These are phyloP conservation scores for Encarsia formosa DNA, from an alignment of 2,888 invertebrate species.

Conservation along the genomic window DNA sequence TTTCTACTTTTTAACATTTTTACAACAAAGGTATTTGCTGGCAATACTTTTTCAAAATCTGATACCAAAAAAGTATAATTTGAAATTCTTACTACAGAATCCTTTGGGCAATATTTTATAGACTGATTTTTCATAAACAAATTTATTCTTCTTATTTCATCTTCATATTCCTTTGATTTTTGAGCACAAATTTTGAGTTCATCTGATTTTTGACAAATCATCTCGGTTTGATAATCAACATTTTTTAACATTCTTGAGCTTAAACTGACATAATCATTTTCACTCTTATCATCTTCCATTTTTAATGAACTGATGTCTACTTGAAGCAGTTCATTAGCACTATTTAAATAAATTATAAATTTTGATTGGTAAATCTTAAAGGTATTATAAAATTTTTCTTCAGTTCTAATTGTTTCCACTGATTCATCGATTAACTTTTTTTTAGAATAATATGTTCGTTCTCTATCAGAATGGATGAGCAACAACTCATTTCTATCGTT, in stretches of 20 bases:
- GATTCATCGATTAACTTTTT: conserved; percentile 28
- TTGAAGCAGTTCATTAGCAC: conserved; percentile 29
- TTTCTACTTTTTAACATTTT: conserved; percentile 30
- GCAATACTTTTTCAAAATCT: conserved; percentile 35
- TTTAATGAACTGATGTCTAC: conserved; percentile 24
- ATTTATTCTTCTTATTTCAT: conserved; percentile 40
- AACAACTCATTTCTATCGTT: conserved; percentile 30
- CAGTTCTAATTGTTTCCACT: conserved; percentile 18
- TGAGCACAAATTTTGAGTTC: conserved; percentile 33
- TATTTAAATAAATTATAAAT: conserved; percentile 33
- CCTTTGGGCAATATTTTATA: conserved; percentile 30
- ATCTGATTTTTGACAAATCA: conserved; percentile 35
- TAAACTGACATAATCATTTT: conserved; percentile 30
- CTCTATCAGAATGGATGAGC: conserved; percentile 35
- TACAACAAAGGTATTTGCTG: conserved; percentile 33
- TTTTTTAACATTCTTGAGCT: conserved; percentile 37
- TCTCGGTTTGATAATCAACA: conserved; percentile 34
- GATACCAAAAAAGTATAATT: conserved; percentile 32
- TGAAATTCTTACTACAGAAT: conserved; percentile 31
- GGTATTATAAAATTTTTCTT: conserved; percentile 31
- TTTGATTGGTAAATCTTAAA: conserved; percentile 34
- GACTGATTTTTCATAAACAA: conserved; percentile 37
- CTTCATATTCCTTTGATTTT: conserved; percentile 30
- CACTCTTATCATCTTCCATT: neutral
- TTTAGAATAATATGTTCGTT: conserved; percentile 31